These are phyloP conservation scores for Hydroisotoma schaefferi DNA, from an alignment of 2,888 invertebrate species.

Conservation along the genomic window DNA sequence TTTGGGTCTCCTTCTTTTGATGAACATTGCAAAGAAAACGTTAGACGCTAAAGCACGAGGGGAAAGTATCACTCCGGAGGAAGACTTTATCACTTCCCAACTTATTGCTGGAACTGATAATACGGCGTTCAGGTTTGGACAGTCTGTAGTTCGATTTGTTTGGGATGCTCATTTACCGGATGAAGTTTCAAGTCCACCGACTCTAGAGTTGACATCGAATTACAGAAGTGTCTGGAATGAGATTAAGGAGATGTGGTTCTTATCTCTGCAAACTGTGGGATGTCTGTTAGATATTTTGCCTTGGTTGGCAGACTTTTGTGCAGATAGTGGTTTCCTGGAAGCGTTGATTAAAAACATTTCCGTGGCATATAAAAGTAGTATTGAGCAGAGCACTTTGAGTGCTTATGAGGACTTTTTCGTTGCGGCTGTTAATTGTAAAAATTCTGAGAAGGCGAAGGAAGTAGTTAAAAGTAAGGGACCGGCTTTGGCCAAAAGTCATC, in stretches of 20 bases:
- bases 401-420: conserved; percentile 87
- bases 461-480: conserved; percentile 45
- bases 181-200: conserved; percentile 74
- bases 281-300: conserved; percentile 74
- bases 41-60: conserved; percentile 39
- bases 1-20: conserved; percentile 73
- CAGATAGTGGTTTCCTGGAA: conserved; percentile 91
- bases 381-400: conserved; percentile 78
- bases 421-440: conserved; percentile 34
- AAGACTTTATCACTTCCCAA: conserved; percentile 42
- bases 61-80: conserved; percentile 42
- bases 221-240: conserved; percentile 88
- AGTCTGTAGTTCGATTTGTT: conserved; percentile 81
- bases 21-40: conserved; percentile 75
- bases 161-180: conserved; percentile 78
- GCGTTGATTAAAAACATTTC: conserved; percentile 77
- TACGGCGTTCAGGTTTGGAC: conserved; percentile 79
- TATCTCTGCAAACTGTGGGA: conserved; percentile 90
- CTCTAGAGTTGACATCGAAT: conserved; percentile 75
- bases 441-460: conserved; percentile 34
- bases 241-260: conserved; percentile 85
- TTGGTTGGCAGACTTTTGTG: conserved; percentile 85
- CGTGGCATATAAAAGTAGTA: conserved; percentile 75
- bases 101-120: conserved; percentile 59
- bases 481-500: conserved; percentile 47